phyloP scores from a whole-genome alignment of 2,888 invertebrate genomes.

The Boloria euphrosyne region DNA sequence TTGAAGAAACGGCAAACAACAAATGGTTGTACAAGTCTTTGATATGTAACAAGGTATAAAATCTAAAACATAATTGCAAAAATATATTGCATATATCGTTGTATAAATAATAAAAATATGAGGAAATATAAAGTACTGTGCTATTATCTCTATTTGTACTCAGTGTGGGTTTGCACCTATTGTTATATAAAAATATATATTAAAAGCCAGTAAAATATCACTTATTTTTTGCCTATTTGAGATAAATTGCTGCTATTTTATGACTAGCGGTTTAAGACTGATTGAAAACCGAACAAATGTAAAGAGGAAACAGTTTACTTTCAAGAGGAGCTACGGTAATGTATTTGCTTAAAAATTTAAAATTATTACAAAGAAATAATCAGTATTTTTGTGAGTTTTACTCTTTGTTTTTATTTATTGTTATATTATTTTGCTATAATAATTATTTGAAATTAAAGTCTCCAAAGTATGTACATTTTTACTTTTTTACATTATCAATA shows the following conservation, averaged over 20 bases:
- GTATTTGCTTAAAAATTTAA: too few species aligned
- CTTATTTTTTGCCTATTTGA: slow-evolving; percentile 54
- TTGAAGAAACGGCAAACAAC: slow-evolving; percentile 48
- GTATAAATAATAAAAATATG: slow-evolving; percentile 61
- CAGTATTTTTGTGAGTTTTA: too few species aligned
- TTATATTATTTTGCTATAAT: too few species aligned
- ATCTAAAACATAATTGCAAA: slow-evolving; percentile 63
- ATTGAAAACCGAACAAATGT: slow-evolving; percentile 6
- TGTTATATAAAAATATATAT: slow-evolving; percentile 27
- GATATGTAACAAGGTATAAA: slow-evolving; percentile 62
- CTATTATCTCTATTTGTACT: slow-evolving; percentile 60
- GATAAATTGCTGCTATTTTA: slow-evolving; percentile 64
- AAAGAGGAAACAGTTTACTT: not conserved
- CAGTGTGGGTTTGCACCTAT: slow-evolving; percentile 52
- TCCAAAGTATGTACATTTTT: too few species aligned
- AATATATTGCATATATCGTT: slow-evolving; percentile 77
- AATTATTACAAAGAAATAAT: too few species aligned
- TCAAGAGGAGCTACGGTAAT: slow-evolving; percentile 2
- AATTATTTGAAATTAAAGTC: too few species aligned
- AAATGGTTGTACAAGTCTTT: slow-evolving; percentile 57
- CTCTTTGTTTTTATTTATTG: too few species aligned
- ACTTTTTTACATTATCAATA: too few species aligned
- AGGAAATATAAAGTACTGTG: slow-evolving; percentile 46
- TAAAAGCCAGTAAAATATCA: slow-evolving; percentile 34
- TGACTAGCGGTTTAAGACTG: slow-evolving; percentile 63